Percentiles rank a stretch among this genome's conserved stretches.
Conservation (phyloP, 2,888 invertebrate species). For the Heliothis peltigera region DNA sequence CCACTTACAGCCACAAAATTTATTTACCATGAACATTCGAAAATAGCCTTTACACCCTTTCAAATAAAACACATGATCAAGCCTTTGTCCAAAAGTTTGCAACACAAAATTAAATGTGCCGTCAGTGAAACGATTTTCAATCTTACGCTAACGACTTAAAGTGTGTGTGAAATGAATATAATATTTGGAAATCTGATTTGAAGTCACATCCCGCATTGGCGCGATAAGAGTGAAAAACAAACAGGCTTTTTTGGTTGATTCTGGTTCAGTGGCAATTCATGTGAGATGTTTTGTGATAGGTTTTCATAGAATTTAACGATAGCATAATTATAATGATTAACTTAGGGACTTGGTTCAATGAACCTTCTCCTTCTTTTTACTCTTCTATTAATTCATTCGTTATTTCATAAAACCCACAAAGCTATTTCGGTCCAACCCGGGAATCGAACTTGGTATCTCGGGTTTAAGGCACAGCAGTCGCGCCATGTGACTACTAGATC, state of each 20-base stretch:
- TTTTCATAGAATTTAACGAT: slow-evolving; percentile 4
- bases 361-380: no score
- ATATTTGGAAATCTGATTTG: slow-evolving; percentile 62
- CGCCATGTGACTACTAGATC: no score
- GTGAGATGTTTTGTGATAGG: slow-evolving; percentile 19
- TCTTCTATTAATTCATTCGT: no score
- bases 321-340: no score
- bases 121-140: slow-evolving; percentile 41
- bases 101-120: slow-evolving; percentile 36
- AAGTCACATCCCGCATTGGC: slow-evolving; percentile 73
- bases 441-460: no score
- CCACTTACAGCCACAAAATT: slow-evolving; percentile 70
- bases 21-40: slow-evolving; percentile 49
- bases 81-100: slow-evolving; percentile 30
- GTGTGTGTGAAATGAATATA: slow-evolving; percentile 16
- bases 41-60: slow-evolving; percentile 55
- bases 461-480: no score
- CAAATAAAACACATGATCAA: slow-evolving; percentile 49
- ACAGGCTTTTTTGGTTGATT: slow-evolving; percentile 72
- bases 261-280: slow-evolving; percentile 58
- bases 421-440: no score
- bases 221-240: slow-evolving; percentile 80
- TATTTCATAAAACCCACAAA: no score
- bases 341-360: no score
- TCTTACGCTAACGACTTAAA: slow-evolving; percentile 44